Base-by-base conservation (phyloP, 2,888 invertebrate species). In the Rotaria magnacalcarata region DNA sequence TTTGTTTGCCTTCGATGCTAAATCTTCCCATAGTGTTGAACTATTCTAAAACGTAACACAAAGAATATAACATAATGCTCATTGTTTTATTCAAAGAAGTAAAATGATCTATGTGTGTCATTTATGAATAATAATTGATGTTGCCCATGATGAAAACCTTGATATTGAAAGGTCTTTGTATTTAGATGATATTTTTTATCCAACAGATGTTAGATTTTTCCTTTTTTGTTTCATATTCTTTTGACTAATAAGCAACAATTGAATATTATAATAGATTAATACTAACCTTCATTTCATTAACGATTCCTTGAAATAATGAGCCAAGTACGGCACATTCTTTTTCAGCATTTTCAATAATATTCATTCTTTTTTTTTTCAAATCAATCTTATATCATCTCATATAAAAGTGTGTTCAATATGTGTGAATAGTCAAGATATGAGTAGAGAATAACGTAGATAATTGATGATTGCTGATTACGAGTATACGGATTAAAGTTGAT, bases 231-330 rank as follows among this genome's bases (percentile, higher is more conserved):
- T 10, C 8, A 34, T 34, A 34, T 24, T 24, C 7, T 56, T 24
- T 7, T 56, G 85, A 50, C 86, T 16, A 87, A 87, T 84, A 87
- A 50, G 24, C 24, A 75, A 58, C 75, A 41, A 86, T 74, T 54
- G 24, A 24, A 47, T 58, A 80, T 21, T 24, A 47, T 21, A 1
- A 21, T 21, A 54, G 19, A 54, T 54, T 19, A 54, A 86, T 88
- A 88, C 93, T 93, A 93, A 96, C 97, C 95, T 97, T 97, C 95
- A 97, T 95, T 91, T 97, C 97, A 90, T 94, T 94, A 89, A 97
- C 94, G 89, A 97, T 96, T 92, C 96, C 95, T 92, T 96, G 96
- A 91, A 97, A 97, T 89, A 97, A 93, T 90, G 95, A 95, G 92
- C 96, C 96, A 90, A 96, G 93, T 89, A 95, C 95, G 91, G 89